phyloP scores from a whole-genome alignment of 2,113 vertebrate species.

The Hydrolagus affinis region DNA sequence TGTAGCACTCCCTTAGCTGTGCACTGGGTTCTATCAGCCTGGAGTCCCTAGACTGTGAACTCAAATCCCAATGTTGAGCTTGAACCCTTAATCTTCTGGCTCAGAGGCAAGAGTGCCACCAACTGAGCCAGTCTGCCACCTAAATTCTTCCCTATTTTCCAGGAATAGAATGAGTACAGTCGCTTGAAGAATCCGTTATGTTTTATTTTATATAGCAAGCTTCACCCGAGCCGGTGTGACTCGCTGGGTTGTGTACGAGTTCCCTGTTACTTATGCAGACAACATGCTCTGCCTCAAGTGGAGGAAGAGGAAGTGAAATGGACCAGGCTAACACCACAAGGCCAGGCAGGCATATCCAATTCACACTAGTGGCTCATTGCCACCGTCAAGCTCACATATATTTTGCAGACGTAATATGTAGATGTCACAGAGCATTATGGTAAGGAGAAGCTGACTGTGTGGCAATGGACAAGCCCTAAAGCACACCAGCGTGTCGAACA shows the following conservation, averaged over 20 bases:
- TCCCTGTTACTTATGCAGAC: neutral
- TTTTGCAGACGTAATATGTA: slow-evolving; percentile 62
- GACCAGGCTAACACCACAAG: neutral
- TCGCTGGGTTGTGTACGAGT: neutral
- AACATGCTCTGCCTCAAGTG: neutral
- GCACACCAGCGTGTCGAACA: slow-evolving; percentile 51
- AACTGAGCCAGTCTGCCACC: no score
- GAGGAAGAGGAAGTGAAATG: neutral
- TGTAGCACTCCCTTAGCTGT: no score
- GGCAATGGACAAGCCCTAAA: slow-evolving; percentile 61
- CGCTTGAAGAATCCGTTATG: neutral
- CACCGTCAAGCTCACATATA: slow-evolving; percentile 48
- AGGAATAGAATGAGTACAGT: no score
- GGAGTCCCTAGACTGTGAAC: no score
- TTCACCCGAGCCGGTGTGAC: neutral
- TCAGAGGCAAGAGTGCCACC: no score
- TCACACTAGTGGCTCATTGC: neutral
- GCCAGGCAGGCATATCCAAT: neutral
- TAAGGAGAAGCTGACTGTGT: slow-evolving; percentile 50
- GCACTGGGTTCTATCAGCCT: no score
- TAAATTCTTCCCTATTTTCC: no score
- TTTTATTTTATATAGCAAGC: neutral
- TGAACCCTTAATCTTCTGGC: no score
- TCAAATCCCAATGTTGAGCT: no score
- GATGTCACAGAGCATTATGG: slow-evolving; percentile 72